Evolutionary conservation across 2,797 vertebrate species (phyloP).

Genomic region (Gobionotothen gibberifrons): DNA sequence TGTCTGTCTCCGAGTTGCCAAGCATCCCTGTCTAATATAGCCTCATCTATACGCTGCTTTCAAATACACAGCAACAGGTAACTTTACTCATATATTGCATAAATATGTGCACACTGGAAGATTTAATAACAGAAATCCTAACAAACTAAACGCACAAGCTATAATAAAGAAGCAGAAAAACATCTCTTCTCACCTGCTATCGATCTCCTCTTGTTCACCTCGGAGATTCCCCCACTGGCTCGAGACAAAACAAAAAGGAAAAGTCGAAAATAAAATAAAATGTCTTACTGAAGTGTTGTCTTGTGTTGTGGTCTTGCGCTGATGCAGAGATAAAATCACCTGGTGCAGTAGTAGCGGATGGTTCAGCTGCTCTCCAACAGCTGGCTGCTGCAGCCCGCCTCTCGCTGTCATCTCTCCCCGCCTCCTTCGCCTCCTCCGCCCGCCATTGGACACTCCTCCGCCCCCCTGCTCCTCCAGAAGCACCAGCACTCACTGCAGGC

Average conservation of each 20-base stretch:
- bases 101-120: conserved; percentile 1
- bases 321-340: conserved; percentile 65
- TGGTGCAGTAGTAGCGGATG: conserved; percentile 65
- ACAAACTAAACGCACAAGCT: neutral
- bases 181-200: conserved; percentile 69
- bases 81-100: conserved; percentile 22
- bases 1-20: conserved; percentile 69
- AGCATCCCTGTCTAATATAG: conserved; percentile 73
- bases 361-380: conserved; percentile 72
- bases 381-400: conserved; percentile 72
- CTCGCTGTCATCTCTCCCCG: conserved; percentile 50
- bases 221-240: conserved; percentile 18
- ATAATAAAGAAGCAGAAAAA: conserved; percentile 12
- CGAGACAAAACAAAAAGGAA: neutral
- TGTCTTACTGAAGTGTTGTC: neutral
- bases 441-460: conserved; percentile 73
- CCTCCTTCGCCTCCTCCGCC: conserved; percentile 47
- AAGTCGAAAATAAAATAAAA: neutral
- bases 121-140: neutral
- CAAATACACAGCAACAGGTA: conserved; percentile 61
- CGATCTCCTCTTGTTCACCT: conserved; percentile 9
- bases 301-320: conserved; percentile 16
- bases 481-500: conserved; percentile 12
- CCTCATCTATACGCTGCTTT: conserved; percentile 45
- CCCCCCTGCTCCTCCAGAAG: conserved; percentile 49